A percentile compares a stretch with the other conserved stretches of the same genome.
phyloP scores from a whole-genome alignment of 2,888 invertebrate species.

The Lagria hirta region DNA sequence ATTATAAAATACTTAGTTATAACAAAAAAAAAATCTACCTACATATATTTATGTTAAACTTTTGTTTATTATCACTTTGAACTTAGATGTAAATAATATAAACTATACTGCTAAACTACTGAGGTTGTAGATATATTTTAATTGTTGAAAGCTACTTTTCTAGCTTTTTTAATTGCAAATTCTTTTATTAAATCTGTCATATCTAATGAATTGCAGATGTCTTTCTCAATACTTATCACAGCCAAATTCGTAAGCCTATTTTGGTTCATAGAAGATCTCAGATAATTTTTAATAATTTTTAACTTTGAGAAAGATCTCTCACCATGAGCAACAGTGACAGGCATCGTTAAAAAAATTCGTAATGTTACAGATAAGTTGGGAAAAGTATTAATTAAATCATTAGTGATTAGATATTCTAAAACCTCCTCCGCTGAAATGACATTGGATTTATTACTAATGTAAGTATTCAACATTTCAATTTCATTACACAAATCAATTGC shows the following conservation, averaged over 20 bases:
- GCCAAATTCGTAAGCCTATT: conserved; percentile 5
- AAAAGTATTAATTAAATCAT: conserved; percentile 21
- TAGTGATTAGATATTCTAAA: conserved; percentile 21
- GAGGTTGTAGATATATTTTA: too few relatives aligned
- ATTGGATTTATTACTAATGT: background rate
- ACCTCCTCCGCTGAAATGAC: background rate
- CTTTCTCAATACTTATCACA: conserved; percentile 4
- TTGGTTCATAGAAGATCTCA: conserved; percentile 13
- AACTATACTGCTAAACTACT: too few relatives aligned
- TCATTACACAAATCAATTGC: background rate
- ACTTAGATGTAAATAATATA: too few relatives aligned
- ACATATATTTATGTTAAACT: too few relatives aligned
- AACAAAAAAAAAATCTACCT: too few relatives aligned
- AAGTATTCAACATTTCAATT: background rate
- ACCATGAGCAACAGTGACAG: conserved; percentile 28
- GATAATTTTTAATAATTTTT: conserved; percentile 28
- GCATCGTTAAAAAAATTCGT: conserved; percentile 21
- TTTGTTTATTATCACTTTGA: too few relatives aligned
- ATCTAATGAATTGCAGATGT: background rate
- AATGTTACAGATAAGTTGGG: conserved; percentile 24
- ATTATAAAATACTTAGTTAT: too few relatives aligned
- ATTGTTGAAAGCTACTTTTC: conserved; percentile 1
- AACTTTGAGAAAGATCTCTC: conserved; percentile 30
- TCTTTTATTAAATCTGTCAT: background rate
- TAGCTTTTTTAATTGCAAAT: background rate